Percentiles rank a stretch among this genome's conserved stretches.
Conservation (phyloP, 1,140 invertebrate genomes). For the Mizuhopecten yessoensis region DNA sequence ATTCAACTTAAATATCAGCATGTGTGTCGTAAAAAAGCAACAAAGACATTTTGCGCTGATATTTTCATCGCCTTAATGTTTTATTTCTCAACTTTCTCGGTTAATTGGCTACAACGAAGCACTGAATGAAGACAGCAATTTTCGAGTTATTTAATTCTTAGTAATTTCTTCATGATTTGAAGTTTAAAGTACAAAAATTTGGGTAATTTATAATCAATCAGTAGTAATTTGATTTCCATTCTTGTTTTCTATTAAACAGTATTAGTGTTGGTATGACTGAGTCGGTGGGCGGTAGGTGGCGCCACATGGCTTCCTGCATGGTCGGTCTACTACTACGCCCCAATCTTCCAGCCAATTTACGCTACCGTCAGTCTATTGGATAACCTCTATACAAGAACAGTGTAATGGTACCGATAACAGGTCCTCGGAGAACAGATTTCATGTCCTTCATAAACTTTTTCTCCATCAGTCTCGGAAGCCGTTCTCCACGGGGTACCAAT, state of each 20-base stretch:
- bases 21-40: too few species aligned
- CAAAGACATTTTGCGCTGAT: too few species aligned
- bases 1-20: too few species aligned
- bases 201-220: not conserved
- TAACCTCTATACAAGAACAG: conserved; percentile 7
- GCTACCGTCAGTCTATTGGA: not conserved
- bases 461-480: not conserved
- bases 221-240: not conserved
- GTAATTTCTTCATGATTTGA: not conserved
- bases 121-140: too few species aligned
- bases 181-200: not conserved
- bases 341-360: not conserved
- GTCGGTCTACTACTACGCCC: not conserved
- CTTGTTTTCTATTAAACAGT: not conserved
- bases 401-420: conserved; percentile 24
- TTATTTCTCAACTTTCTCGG: too few species aligned
- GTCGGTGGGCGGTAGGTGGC: not conserved
- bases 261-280: not conserved
- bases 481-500: not conserved
- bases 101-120: too few species aligned
- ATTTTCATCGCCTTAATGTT: too few species aligned
- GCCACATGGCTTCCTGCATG: not conserved
- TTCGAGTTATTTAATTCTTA: too few species aligned
- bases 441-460: conserved; percentile 39
- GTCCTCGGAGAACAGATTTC: not conserved